Evolutionary conservation across 53 echinoderm and acorn worm genomes (phyloP).

Genomic region (Arbacia lixula): DNA sequence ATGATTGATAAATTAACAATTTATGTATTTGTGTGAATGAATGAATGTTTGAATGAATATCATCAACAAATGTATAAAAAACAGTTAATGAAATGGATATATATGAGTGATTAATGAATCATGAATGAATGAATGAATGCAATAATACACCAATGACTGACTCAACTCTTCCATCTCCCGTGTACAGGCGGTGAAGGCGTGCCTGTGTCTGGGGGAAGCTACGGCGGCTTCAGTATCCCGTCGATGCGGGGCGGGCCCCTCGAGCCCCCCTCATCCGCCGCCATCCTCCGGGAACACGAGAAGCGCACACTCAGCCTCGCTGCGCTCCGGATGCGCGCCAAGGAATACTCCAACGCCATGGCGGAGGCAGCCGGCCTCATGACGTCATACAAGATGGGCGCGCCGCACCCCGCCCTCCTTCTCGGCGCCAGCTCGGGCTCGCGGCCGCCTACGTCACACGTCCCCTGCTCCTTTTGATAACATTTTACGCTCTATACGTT

Average conservation of each 20-base stretch:
- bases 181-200: conserved; percentile 2
- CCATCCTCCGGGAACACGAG: conserved; percentile 71
- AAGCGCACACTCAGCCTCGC: conserved; percentile 92
- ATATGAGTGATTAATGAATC: too few relatives aligned
- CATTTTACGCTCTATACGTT: too few relatives aligned
- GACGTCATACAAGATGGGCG: conserved; percentile 56
- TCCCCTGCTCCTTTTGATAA: conserved; percentile 45
- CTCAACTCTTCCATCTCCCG: too few relatives aligned
- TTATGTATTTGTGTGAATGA: too few relatives aligned
- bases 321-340: conserved; percentile 88
- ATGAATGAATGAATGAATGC: too few relatives aligned
- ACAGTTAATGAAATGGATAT: too few relatives aligned
- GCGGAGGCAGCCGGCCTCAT: conserved; percentile 76
- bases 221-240: conserved; percentile 67
- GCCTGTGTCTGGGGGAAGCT: conserved; percentile 46
- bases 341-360: conserved; percentile 92
- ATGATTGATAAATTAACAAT: too few relatives aligned
- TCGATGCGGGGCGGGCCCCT: conserved; percentile 69
- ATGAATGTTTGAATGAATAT: too few relatives aligned
- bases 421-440: conserved; percentile 14
- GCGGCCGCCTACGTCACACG: conserved; percentile 16
- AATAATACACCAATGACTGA: too few relatives aligned
- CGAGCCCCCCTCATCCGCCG: conserved; percentile 70
- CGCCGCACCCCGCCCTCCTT: conserved; percentile 27
- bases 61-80: too few relatives aligned